Evolutionary conservation across 2,113 vertebrate genomes (phyloP).

Genomic region (Trochalopteron elliotii): DNA sequence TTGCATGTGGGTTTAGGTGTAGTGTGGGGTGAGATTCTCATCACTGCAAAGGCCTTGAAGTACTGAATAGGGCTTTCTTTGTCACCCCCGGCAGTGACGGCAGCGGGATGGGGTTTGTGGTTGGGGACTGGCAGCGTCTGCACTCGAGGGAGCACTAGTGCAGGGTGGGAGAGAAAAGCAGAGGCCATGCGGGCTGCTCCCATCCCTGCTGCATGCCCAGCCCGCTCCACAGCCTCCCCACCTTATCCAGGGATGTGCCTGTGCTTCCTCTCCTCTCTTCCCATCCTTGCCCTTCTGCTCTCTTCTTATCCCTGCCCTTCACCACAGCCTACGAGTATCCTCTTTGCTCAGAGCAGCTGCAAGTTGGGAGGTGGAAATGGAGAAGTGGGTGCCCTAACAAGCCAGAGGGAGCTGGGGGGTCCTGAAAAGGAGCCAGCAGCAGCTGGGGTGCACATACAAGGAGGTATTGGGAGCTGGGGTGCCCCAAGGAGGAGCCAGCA

Average conservation of each 20-base stretch:
- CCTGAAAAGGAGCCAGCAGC: not conserved
- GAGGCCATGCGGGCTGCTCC: not conserved
- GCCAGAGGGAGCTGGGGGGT: not conserved
- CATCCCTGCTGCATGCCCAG: not conserved
- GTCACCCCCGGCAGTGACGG: not conserved
- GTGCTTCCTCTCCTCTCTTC: not conserved
- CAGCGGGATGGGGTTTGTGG: not conserved
- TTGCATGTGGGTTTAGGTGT: conserved; percentile 53
- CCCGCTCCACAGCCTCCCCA: rapidly evolving
- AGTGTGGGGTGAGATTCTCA: conserved; percentile 12
- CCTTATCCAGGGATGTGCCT: not conserved
- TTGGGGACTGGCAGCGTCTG: not conserved
- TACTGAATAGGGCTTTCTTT: not conserved
- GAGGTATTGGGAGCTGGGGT: not conserved
- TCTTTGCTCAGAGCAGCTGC: not conserved
- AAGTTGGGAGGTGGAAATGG: not conserved
- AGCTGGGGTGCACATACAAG: not conserved
- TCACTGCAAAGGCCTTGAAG: conserved; percentile 25
- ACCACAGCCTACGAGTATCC: not conserved
- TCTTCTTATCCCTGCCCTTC: not conserved
- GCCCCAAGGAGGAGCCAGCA: not conserved
- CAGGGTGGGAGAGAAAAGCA: not conserved
- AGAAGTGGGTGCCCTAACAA: not conserved
- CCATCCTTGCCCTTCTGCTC: not conserved
- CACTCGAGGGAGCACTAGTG: rapidly evolving